Percentiles rank a stretch among this genome's conserved stretches.
Conservation (phyloP, 2,113 vertebrate species). For the Perca flavescens region DNA sequence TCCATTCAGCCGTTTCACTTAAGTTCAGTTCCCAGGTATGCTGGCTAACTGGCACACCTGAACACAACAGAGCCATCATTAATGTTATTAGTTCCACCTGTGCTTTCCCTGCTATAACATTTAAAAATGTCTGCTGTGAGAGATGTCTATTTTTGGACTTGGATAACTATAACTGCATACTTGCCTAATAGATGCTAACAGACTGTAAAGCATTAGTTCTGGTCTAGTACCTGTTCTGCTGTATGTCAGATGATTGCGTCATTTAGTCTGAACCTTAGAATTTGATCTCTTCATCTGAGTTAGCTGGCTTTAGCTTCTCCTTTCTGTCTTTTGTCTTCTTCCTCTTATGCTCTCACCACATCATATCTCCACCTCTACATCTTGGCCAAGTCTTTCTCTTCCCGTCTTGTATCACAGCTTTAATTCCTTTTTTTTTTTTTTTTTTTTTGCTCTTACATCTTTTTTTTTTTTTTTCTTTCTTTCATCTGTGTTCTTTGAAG, state of each 20-base stretch:
- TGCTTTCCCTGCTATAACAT: not conserved
- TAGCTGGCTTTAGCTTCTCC: not conserved
- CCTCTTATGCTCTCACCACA: not conserved
- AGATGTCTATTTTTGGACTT: not conserved
- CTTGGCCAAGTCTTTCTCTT: slow-evolving; percentile 11
- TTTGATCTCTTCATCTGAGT: slow-evolving; percentile 1
- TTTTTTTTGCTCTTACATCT: not conserved
- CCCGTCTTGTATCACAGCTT: slow-evolving; percentile 24
- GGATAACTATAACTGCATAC: not conserved
- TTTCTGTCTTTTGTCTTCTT: slow-evolving; percentile 18
- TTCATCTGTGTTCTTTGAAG: slow-evolving; percentile 52
- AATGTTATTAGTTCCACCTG: slow-evolving; percentile 7
- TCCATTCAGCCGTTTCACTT: not conserved
- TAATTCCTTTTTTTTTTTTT: slow-evolving; percentile 30
- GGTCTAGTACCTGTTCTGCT: not conserved
- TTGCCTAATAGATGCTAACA: not conserved
- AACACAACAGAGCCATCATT: not conserved
- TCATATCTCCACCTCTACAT: not conserved
- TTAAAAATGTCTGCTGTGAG: slow-evolving; percentile 1
- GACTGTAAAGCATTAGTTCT: not conserved
- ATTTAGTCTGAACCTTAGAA: not conserved
- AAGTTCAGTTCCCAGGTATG: not conserved
- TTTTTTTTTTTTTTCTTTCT: slow-evolving; percentile 28
- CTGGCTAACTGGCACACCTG: not conserved
- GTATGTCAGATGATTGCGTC: not conserved